phyloP scores from a whole-genome alignment of 2,888 invertebrate species.

The Drosophila conformis region DNA sequence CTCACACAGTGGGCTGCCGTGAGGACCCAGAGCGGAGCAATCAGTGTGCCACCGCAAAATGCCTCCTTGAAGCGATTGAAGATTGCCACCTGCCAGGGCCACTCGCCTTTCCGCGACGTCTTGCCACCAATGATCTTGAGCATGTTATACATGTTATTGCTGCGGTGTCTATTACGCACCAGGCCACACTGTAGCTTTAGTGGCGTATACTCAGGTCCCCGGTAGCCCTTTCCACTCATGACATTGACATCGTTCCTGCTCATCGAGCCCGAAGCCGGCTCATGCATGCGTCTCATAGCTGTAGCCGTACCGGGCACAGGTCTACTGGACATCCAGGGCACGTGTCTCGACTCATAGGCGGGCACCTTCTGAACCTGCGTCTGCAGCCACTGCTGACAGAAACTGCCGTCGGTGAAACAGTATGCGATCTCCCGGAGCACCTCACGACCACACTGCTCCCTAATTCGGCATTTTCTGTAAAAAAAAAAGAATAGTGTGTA shows the following conservation, averaged over 20 bases:
- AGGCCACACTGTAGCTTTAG: conserved; percentile 85
- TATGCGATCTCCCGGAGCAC: conserved; percentile 93
- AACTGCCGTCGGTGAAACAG: conserved; percentile 93
- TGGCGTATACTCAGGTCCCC: conserved; percentile 84
- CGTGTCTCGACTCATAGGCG: conserved; percentile 75
- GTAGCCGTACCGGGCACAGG: conserved; percentile 56
- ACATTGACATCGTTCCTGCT: conserved; percentile 82
- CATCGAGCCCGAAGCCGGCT: conserved; percentile 33
- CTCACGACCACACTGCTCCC: conserved; percentile 90
- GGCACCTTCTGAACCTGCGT: conserved; percentile 83
- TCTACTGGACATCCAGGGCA: conserved; percentile 55
- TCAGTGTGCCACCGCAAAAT: conserved; percentile 94
- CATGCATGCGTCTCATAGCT: conserved; percentile 73
- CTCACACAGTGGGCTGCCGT: conserved; percentile 95
- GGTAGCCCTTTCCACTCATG: conserved; percentile 83
- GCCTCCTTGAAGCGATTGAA: conserved; percentile 94
- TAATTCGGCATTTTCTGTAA: conserved; percentile 90
- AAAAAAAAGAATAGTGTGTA: too few relatives aligned
- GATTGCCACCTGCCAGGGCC: conserved; percentile 98
- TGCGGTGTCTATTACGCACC: conserved; percentile 79
- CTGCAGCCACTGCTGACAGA: conserved; percentile 90
- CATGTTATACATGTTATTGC: conserved; percentile 86
- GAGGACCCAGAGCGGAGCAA: conserved; percentile 93
- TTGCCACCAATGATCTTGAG: conserved; percentile 94
- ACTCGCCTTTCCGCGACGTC: conserved; percentile 91